These are phyloP conservation scores for Amyelois transitella DNA, from an alignment of 1,140 invertebrate species.

Conservation along the genomic window DNA sequence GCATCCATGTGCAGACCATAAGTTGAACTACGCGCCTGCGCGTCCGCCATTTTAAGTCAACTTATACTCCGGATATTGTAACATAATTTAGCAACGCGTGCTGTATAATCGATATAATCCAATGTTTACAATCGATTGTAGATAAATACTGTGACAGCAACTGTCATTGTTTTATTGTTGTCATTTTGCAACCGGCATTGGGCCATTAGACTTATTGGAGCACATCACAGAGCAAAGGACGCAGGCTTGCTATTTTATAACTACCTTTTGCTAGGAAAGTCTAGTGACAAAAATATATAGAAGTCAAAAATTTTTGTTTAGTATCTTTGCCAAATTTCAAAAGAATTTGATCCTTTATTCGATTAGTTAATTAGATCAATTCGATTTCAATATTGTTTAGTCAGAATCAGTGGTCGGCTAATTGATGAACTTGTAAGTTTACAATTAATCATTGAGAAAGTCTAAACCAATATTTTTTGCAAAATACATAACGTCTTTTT, in stretches of 20 bases:
- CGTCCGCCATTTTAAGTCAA: not conserved
- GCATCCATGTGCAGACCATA: no score
- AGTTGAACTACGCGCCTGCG: no score
- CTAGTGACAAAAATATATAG: no score
- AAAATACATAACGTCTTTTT: no score
- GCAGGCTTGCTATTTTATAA: conserved; percentile 41
- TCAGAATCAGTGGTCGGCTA: no score
- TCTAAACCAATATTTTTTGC: no score
- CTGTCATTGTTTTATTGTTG: conserved; percentile 56
- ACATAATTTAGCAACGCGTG: not conserved
- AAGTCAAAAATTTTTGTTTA: not conserved
- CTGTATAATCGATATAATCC: not conserved
- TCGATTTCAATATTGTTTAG: no score
- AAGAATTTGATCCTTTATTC: not conserved
- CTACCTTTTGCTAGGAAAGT: not conserved
- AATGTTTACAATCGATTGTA: conserved; percentile 34
- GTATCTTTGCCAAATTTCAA: not conserved
- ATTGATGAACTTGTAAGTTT: no score
- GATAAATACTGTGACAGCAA: conserved; percentile 29
- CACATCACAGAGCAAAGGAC: no score
- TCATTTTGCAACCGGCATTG: conserved; percentile 57
- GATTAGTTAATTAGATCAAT: not conserved
- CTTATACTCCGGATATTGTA: not conserved
- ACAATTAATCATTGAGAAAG: no score
- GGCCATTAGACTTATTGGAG: conserved; percentile 63